Conservation (phyloP, 2,113 vertebrate genomes). For the Beaufortia kweichowensis region DNA sequence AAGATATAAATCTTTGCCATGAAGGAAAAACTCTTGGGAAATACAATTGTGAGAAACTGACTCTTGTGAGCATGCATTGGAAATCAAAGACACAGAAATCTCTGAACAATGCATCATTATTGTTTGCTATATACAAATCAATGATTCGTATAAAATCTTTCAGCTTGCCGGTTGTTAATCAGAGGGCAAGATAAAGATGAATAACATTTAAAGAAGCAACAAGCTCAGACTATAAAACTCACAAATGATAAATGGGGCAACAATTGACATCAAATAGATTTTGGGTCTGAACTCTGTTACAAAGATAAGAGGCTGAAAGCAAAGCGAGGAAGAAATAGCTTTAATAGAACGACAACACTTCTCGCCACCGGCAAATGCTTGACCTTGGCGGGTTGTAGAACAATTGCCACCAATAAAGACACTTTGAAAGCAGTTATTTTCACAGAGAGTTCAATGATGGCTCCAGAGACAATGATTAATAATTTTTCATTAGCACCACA, state of each 20-base stretch:
- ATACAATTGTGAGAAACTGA: neutral
- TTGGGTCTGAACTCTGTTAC: neutral
- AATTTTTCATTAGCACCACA: constrained; percentile 66
- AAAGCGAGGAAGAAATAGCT: constrained; percentile 1
- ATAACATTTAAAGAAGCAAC: constrained; percentile 9
- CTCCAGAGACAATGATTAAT: constrained; percentile 68
- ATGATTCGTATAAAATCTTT: constrained; percentile 1
- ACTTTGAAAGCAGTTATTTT: constrained; percentile 71
- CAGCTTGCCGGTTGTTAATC: neutral
- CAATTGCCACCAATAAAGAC: constrained; percentile 53
- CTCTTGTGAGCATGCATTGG: neutral
- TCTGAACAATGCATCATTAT: constrained; percentile 25
- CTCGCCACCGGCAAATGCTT: constrained; percentile 61
- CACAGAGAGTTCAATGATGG: constrained; percentile 61
- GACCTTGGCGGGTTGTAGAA: constrained; percentile 66
- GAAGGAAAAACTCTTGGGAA: neutral
- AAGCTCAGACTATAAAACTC: neutral
- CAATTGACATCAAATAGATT: constrained; percentile 10
- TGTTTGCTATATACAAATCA: neutral
- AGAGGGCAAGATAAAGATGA: neutral
- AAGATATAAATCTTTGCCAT: constrained; percentile 7
- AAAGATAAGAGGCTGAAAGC: neutral
- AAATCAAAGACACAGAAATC: constrained; percentile 13
- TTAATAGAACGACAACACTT: constrained; percentile 15
- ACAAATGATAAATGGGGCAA: constrained; percentile 6